Base-by-base conservation (phyloP, 2,888 invertebrate genomes). In the Drosophila cognata region DNA sequence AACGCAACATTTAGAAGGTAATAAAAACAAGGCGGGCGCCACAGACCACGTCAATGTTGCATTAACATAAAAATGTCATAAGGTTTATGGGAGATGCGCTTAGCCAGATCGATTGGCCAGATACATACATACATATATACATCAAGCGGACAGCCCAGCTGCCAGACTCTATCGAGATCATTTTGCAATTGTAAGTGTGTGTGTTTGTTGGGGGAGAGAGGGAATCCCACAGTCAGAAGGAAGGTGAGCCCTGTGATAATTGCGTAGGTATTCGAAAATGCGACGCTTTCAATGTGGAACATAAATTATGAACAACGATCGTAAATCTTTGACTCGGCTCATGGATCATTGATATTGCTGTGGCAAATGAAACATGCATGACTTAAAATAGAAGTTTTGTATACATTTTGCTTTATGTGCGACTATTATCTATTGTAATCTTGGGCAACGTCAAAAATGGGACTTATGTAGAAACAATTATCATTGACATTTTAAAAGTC, bases 31-130 rank as follows among this genome's bases (percentile, higher is more conserved):
- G 75, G 72, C 82, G 69, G 74, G 71, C 56, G 76, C 82, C 75
- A 70, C 53, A 55, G 68, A 48, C 51, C 41, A 46, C 52, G 50
- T 64, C 75, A 57, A 71, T 74, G 85, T 89, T 89, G 85, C 87
- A 90, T 89, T 88, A 83, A 85, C 90, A 89, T 89, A 89, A 89
- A 89, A 90, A 88, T 85, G 90, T 90, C 91, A 91, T 80, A 89
- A 86, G 91, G 84, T 87, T 89, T 89, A 91, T 77, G 77, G 71
- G 28, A 72, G 82, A 84, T 77, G 79, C 73, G 82, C 82, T 86
- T 84, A 82, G 80, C 68, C 66, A 84, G 80, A 84, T 88, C 82
- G 63, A 82, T 84, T 74, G 38, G 25, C 53, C 59, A 82, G 85
- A 84, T 84, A 57, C 57, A 43, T 43, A 57, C 7, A 31, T 46